phyloP scores from a whole-genome alignment of 2,888 invertebrate genomes.

The Amblyteles armatorius region DNA sequence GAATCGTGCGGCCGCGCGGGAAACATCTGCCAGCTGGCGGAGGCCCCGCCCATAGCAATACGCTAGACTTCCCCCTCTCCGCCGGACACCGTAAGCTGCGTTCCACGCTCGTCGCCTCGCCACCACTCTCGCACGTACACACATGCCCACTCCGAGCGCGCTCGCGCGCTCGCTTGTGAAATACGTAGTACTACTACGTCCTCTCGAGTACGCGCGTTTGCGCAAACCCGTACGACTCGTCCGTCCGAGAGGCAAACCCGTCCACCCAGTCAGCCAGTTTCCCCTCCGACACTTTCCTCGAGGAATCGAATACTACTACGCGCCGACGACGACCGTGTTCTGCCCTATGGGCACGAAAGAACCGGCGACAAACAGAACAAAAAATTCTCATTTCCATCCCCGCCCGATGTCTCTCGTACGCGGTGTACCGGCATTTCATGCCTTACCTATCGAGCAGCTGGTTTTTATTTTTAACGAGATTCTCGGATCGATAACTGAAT shows the following conservation, averaged over 20 bases:
- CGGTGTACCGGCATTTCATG: neutral
- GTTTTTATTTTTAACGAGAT: neutral
- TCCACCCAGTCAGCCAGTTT: conserved; percentile 55
- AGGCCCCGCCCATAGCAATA: conserved; percentile 86
- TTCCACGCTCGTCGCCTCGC: neutral
- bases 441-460: neutral
- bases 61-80: conserved; percentile 75
- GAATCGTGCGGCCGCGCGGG: conserved; percentile 82
- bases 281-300: conserved; percentile 16
- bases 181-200: conserved; percentile 48
- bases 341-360: neutral
- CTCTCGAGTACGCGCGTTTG: conserved; percentile 64
- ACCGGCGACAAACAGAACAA: neutral
- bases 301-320: conserved; percentile 5
- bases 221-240: conserved; percentile 50
- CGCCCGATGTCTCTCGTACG: neutral
- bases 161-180: conserved; percentile 29
- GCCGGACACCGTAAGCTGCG: conserved; percentile 16
- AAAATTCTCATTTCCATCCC: neutral
- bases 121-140: conserved; percentile 43
- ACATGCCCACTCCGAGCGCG: conserved; percentile 18
- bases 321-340: neutral
- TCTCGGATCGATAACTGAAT: neutral
- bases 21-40: conserved; percentile 87
- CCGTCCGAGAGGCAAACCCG: conserved; percentile 59